Evolutionary conservation across 1,140 invertebrate genomes (phyloP).

Genomic region (Caenorhabditis inopinata): DNA sequence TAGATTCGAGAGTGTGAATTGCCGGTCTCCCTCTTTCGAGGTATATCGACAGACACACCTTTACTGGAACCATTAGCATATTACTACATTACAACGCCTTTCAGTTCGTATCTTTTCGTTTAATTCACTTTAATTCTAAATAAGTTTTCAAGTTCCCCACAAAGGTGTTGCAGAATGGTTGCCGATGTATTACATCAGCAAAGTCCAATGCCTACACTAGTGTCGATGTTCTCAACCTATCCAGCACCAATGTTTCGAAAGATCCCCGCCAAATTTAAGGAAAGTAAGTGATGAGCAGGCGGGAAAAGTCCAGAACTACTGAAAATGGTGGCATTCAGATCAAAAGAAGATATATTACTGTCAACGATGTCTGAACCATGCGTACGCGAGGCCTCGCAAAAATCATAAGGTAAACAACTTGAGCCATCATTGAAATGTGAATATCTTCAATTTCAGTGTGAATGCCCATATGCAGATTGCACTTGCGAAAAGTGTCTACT

Average conservation of each 20-base stretch:
- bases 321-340: background rate
- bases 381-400: conserved; percentile 51
- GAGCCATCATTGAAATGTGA: background rate
- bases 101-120: too few species aligned
- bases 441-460: conserved; percentile 10
- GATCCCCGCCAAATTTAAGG: background rate
- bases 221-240: background rate
- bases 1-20: conserved; percentile 27
- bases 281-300: background rate
- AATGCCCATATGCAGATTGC: conserved; percentile 50
- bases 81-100: conserved; percentile 35
- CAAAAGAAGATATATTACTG: conserved; percentile 59
- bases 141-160: too few species aligned
- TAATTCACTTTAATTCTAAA: too few species aligned
- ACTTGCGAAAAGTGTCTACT: conserved; percentile 56
- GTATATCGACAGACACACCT: conserved; percentile 30
- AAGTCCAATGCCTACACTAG: background rate
- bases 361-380: conserved; percentile 59
- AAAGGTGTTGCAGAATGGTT: background rate
- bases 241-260: background rate
- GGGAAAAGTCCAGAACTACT: background rate
- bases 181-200: background rate
- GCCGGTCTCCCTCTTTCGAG: conserved; percentile 16
- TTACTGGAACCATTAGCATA: conserved; percentile 30
- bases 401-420: conserved; percentile 52